Conservation (phyloP, 37 sponge, comb jelly and placozoan genomes). For the Aplysina aerophoba region DNA sequence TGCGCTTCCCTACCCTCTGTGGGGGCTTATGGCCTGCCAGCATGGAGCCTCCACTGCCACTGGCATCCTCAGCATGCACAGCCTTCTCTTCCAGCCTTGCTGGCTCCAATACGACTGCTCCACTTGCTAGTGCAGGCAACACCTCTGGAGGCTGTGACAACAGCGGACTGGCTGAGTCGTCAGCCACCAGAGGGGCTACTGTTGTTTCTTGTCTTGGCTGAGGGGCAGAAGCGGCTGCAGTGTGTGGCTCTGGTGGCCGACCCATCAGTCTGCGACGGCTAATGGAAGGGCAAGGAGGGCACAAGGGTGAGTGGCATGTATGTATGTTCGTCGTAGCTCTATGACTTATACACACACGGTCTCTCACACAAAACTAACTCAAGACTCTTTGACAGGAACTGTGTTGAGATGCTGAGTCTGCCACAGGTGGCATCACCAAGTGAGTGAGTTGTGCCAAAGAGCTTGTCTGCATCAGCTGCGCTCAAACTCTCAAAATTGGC, state of each 20-base stretch:
- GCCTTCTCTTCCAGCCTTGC: background rate
- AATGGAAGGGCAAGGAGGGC: background rate
- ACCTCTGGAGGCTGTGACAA: background rate
- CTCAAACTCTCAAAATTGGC: conserved; percentile 59
- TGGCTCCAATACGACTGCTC: background rate
- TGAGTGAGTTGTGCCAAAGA: background rate
- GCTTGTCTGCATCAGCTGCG: conserved; percentile 19
- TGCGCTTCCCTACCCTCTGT: background rate
- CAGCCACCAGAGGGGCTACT: background rate
- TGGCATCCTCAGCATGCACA: background rate
- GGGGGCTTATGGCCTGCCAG: background rate
- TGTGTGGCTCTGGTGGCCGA: background rate
- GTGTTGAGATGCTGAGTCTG: conserved; percentile 66
- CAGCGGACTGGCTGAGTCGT: background rate
- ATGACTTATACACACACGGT: conserved; percentile 1
- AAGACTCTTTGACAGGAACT: conserved; percentile 28
- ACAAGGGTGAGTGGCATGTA: too few relatives aligned
- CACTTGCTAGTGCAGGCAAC: too few relatives aligned
- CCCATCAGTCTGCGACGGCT: background rate
- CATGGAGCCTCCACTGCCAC: background rate
- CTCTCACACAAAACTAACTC: background rate
- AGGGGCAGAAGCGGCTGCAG: background rate
- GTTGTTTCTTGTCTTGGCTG: background rate
- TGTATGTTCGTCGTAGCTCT: too few relatives aligned
- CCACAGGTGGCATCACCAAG: background rate